phyloP scores from a whole-genome alignment of 2,888 invertebrate species.

The Fragum fragum region DNA sequence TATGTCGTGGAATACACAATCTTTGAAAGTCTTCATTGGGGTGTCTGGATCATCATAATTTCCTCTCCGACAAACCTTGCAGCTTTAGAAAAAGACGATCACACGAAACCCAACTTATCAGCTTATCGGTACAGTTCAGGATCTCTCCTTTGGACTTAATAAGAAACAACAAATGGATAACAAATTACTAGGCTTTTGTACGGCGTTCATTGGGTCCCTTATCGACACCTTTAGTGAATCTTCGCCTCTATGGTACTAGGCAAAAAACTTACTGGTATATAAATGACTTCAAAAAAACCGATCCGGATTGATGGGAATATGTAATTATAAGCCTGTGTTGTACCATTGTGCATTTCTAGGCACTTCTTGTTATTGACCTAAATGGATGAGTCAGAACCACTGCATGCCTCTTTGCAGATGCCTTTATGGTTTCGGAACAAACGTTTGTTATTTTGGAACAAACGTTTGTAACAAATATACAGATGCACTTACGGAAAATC shows the following conservation, averaged over 20 bases:
- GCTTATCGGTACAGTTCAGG: slow-evolving; percentile 51
- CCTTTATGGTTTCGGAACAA: too few species aligned
- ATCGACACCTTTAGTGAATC: slow-evolving; percentile 48
- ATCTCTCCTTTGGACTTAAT: slow-evolving; percentile 47
- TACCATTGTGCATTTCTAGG: slow-evolving; percentile 64
- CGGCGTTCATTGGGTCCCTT: slow-evolving; percentile 56
- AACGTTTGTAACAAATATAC: too few species aligned
- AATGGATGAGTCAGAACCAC: slow-evolving; percentile 41
- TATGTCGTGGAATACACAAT: slow-evolving; percentile 67
- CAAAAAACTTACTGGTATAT: slow-evolving; percentile 45
- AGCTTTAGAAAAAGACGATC: slow-evolving; percentile 62
- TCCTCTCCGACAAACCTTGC: slow-evolving; percentile 61
- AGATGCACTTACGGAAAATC: too few species aligned
- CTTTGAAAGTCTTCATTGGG: slow-evolving; percentile 52
- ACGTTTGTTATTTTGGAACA: too few species aligned
- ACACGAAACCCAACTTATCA: slow-evolving; percentile 64
- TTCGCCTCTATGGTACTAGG: slow-evolving; percentile 47
- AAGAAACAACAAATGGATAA: slow-evolving; percentile 43
- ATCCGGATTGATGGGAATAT: slow-evolving; percentile 40
- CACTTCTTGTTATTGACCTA: slow-evolving; percentile 66
- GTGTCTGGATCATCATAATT: slow-evolving; percentile 43
- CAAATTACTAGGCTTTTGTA: slow-evolving; percentile 43
- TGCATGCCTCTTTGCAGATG: background rate
- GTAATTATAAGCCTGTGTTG: slow-evolving; percentile 45
- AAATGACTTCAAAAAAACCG: slow-evolving; percentile 42